A percentile compares a stretch with the other conserved stretches of the same genome.
These are phyloP conservation scores for Zoanthus sansibaricus DNA, from an alignment of 92 coral and sea anemone species.

Conservation along the genomic window DNA sequence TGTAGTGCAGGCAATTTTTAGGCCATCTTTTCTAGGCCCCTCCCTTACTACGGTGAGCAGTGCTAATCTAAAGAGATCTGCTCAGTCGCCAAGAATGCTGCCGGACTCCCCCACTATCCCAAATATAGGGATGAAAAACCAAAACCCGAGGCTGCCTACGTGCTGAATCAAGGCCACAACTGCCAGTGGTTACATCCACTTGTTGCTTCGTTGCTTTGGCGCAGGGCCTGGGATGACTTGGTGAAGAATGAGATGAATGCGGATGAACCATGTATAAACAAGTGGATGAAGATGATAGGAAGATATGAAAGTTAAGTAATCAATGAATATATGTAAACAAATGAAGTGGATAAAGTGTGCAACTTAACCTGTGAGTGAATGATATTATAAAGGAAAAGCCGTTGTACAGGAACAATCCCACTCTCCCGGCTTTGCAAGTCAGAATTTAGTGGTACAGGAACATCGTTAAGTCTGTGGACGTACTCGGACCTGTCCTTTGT, in stretches of 20 bases:
- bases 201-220: neutral
- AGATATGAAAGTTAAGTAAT: neutral
- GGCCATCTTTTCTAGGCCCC: conserved; percentile 11
- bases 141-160: neutral
- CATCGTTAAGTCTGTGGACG: neutral
- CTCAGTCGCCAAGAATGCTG: neutral
- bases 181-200: neutral
- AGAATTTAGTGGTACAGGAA: conserved; percentile 9
- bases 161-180: neutral
- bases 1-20: neutral
- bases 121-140: neutral
- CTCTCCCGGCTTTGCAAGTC: conserved; percentile 10
- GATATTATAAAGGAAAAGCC: conserved; percentile 19
- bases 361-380: neutral
- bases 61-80: neutral
- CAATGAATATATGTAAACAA: neutral
- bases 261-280: too few species aligned
- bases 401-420: conserved; percentile 9
- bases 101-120: neutral
- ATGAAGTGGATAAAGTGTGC: conserved; percentile 17
- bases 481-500: neutral
- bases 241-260: too few species aligned
- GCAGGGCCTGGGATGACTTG: too few species aligned
- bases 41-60: neutral
- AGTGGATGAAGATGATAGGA: neutral